Base-by-base conservation (phyloP, 2,888 invertebrate genomes). In the Dicranocentrus wangi region DNA sequence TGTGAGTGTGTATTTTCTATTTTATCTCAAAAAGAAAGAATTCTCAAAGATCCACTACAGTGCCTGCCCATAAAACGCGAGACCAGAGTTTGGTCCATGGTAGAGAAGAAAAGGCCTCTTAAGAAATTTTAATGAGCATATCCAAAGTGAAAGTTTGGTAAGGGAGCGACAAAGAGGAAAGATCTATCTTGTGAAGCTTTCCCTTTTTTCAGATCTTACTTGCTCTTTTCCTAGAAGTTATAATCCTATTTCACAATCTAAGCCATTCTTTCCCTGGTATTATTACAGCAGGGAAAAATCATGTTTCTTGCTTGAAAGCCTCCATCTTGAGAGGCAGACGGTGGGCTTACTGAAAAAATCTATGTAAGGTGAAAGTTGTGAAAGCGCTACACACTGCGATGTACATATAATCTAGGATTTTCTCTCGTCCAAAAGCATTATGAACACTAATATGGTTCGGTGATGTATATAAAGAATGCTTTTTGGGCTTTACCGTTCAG, bases 91-190 rank as follows among this genome's bases (percentile, higher is more conserved):
- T 39, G 75, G 55, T 39, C 39, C 39, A 13, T 13, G 39, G 7
- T 39, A 13, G 39, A 51, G 28, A 27, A 43, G 60, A 75, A 60
- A 60, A 63, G 42, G 32, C n/a, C 60, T 73, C 80, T 80, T 73
- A 80, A 72, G 80, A 80, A 80, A 80, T 80, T 80, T 80, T 80
- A 80, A 80, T 80, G 80, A 80, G 80, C 72, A 80, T 80, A 70
- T n/a, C 80, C 80, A 53, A 68, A 68, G 72, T 68, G 73, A 80
- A 80, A 80, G 71, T 80, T 79, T 65, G 78, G 70, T 51, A 28
- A 71, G 77, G n/a, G 21, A 43, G 79, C 71, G 72, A 79, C 79
- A 79, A 79, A 79, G 58, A 68, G 71, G 63, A 78, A 61, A 39
- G 63, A 60, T 69, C 61, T 47, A 55, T 47, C 13, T 61, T 32